Percentiles rank a stretch among this genome's conserved stretches.
phyloP scores from a whole-genome alignment of 2,888 invertebrate genomes.

The Hemistola chrysoprasaria region DNA sequence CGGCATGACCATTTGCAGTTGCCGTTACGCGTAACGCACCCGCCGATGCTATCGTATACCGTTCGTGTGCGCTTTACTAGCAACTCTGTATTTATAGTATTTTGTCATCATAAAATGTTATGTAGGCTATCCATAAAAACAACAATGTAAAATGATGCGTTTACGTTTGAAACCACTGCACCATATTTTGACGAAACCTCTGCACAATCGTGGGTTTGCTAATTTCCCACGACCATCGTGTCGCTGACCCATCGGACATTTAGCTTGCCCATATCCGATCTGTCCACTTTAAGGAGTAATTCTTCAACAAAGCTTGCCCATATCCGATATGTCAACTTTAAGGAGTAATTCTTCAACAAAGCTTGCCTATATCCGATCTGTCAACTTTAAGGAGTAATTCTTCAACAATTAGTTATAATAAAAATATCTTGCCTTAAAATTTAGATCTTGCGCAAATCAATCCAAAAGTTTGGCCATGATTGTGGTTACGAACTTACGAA shows the following conservation, averaged over 20 bases:
- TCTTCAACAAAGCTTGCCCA: slow-evolving; percentile 7
- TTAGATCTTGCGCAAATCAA: slow-evolving; percentile 20
- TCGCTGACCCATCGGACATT: slow-evolving; percentile 11
- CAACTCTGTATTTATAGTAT: slow-evolving; percentile 25
- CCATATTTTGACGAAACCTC: too few relatives aligned
- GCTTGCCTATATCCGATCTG: slow-evolving; percentile 13
- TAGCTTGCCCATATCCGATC: slow-evolving; percentile 12
- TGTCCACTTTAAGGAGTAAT: slow-evolving; percentile 5
- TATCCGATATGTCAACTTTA: slow-evolving; percentile 13
- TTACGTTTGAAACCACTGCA: too few relatives aligned
- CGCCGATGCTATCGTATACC: slow-evolving; percentile 42
- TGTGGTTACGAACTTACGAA: slow-evolving; percentile 21
- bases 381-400: slow-evolving; percentile 4
- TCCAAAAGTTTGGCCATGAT: slow-evolving; percentile 18
- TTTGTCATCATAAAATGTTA: slow-evolving; percentile 1
- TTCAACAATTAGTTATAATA: not conserved
- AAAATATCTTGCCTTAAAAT: slow-evolving; percentile 20
- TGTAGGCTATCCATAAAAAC: not conserved
- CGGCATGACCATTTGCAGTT: slow-evolving; percentile 38
- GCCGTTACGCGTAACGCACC: slow-evolving; percentile 45
- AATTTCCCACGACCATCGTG: slow-evolving; percentile 14
- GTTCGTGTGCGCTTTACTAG: slow-evolving; percentile 36
- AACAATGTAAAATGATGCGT: slow-evolving; percentile 4
- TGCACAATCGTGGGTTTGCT: too few relatives aligned
- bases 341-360: slow-evolving; percentile 2